These are phyloP conservation scores for Drosophila sproati DNA, from an alignment of 1,140 invertebrate genomes.

Conservation along the genomic window DNA sequence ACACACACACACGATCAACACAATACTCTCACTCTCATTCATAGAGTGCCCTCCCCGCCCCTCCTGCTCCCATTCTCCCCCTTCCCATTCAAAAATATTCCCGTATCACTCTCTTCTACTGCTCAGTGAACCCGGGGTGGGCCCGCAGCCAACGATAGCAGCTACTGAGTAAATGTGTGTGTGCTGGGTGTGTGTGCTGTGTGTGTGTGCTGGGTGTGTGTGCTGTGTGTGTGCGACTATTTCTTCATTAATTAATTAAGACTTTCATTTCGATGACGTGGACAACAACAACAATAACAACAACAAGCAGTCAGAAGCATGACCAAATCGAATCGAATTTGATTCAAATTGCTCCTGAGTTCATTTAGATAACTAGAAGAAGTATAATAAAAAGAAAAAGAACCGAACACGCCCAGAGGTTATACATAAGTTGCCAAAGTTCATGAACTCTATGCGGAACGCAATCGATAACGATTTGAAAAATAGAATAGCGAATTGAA, in stretches of 20 bases:
- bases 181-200: neutral
- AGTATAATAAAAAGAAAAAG: no score
- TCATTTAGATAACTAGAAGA: neutral
- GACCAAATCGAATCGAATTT: conserved; percentile 10
- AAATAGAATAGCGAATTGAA: no score
- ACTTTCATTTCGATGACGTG: conserved; percentile 41
- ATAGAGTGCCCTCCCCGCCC: neutral
- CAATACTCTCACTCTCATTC: conserved; percentile 28
- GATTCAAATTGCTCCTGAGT: conserved; percentile 2
- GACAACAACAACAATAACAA: conserved; percentile 14
- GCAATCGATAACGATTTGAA: no score
- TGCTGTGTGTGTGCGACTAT: conserved; percentile 4
- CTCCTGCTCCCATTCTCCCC: neutral
- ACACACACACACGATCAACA: conserved; percentile 14
- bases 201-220: neutral
- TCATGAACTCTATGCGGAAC: no score
- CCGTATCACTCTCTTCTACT: neutral
- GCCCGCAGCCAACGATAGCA: conserved; percentile 49
- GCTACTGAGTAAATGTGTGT: neutral
- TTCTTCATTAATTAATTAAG: conserved; percentile 60
- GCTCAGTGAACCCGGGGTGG: conserved; percentile 28
- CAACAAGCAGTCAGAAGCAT: neutral
- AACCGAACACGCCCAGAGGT: neutral
- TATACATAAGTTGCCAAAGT: no score
- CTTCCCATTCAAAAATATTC: neutral